These are phyloP conservation scores for Gobio gobio DNA, from an alignment of 2,113 vertebrate species.

Conservation along the genomic window DNA sequence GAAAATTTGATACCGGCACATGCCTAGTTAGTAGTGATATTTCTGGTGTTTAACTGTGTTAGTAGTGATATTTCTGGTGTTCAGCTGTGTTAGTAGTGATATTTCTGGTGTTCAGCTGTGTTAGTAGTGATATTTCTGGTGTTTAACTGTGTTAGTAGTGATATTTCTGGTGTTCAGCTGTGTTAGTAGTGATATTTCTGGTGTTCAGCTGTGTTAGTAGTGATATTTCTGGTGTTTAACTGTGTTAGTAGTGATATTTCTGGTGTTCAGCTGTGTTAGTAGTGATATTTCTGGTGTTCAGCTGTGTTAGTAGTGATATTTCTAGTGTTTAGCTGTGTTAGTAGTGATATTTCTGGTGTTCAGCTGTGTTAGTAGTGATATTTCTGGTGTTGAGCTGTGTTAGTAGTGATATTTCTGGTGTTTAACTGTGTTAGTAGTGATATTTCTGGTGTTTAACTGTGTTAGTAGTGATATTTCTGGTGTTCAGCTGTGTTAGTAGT, in stretches of 20 bases:
- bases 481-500: background rate
- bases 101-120: too few relatives aligned
- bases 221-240: background rate
- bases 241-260: too few relatives aligned
- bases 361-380: background rate
- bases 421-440: background rate
- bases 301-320: background rate
- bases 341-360: background rate
- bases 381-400: background rate
- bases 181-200: background rate
- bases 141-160: too few relatives aligned
- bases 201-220: background rate
- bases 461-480: background rate
- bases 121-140: too few relatives aligned
- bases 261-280: too few relatives aligned
- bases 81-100: too few relatives aligned
- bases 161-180: background rate
- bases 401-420: background rate
- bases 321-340: background rate
- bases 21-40: too few relatives aligned
- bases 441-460: background rate
- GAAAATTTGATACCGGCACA: too few relatives aligned
- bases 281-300: background rate
- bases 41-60: too few relatives aligned
- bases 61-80: too few relatives aligned